Evolutionary conservation across 1,140 invertebrate genomes (phyloP), one percentile per base, ranked within the genome.

Genomic region (Lordiphosa stackelbergi): DNA sequence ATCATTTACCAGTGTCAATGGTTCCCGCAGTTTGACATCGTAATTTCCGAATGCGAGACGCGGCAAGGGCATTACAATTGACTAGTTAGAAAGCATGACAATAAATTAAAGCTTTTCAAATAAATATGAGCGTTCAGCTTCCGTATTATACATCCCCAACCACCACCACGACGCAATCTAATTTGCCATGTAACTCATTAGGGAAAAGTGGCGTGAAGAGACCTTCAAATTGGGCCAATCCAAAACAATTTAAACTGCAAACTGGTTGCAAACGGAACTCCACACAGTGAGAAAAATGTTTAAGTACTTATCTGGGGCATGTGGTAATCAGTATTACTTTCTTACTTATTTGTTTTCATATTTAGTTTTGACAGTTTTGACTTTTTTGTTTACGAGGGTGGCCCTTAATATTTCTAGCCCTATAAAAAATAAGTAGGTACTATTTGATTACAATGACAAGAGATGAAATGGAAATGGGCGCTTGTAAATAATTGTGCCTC

Each of bases 41-140:
- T 92, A 94, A 16, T 91, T 90, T 49, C 91, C 90, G 63, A 92
- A 89, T 70, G 92, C 90, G 57, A 93, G 88, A 2, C 92, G 92
- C 2, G 91, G 92, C 36, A 93, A 90, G 1, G 91, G 89, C 5
- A 92, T 75, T 19, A 90, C 87, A 8, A 92, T 88, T 5, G 92
- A 90, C 73, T 69, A 40, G 45, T n/a, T 36, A 43, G 37, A 71
- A 51, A 54, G 41, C 35, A 92, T 88, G 10, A 91, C 89, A 63
- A 31, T 34, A 56, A 37, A 28, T n/a, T 45, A 13, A 41, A 28
- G 24, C 53, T 24, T 70, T 66, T 75, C 43, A 68, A 59, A 58
- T 59, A 38, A 52, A 59, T 59, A 65, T 36, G 9, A 35, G n/a
- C 10, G 48, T 22, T 11, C 12, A 7, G n/a, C 22, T 34, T 12